phyloP scores from a whole-genome alignment of 2,888 invertebrate genomes.

The Leptinotarsa rubiginosa region DNA sequence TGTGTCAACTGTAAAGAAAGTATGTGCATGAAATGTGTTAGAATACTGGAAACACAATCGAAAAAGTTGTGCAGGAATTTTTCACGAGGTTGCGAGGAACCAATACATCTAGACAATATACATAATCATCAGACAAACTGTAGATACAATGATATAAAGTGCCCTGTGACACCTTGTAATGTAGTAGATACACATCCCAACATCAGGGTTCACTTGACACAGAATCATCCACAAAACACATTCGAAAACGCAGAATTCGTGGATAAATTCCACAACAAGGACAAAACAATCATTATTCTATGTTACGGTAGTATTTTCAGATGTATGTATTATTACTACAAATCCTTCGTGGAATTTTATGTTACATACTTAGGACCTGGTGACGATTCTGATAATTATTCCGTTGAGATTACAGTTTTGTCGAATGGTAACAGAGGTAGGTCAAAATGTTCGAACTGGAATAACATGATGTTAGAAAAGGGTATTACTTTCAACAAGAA shows the following conservation, averaged over 20 bases:
- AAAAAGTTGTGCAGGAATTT: conserved; percentile 54
- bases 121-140: conserved; percentile 55
- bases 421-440: conserved; percentile 40
- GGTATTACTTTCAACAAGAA: conserved; percentile 49
- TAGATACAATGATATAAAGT: conserved; percentile 52
- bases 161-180: conserved; percentile 52
- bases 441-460: conserved; percentile 48
- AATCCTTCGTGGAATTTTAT: conserved; percentile 53
- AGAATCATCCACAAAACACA: conserved; percentile 48
- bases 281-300: conserved; percentile 52
- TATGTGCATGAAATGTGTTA: conserved; percentile 53
- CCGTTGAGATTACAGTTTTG: conserved; percentile 49
- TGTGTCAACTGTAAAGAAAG: conserved; percentile 53
- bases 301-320: conserved; percentile 55
- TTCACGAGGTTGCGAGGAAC: conserved; percentile 51
- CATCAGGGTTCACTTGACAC: conserved; percentile 50
- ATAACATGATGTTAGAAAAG: conserved; percentile 48
- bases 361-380: conserved; percentile 55
- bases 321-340: conserved; percentile 55
- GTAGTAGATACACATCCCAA: conserved; percentile 41
- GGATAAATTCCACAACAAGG: conserved; percentile 47
- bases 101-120: conserved; percentile 45
- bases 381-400: conserved; percentile 50
- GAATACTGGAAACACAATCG: conserved; percentile 47
- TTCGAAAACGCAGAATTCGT: conserved; percentile 44